phyloP scores from a whole-genome alignment of 53 echinoderm and acorn worm genomes.

The Paelopatides confundens region DNA sequence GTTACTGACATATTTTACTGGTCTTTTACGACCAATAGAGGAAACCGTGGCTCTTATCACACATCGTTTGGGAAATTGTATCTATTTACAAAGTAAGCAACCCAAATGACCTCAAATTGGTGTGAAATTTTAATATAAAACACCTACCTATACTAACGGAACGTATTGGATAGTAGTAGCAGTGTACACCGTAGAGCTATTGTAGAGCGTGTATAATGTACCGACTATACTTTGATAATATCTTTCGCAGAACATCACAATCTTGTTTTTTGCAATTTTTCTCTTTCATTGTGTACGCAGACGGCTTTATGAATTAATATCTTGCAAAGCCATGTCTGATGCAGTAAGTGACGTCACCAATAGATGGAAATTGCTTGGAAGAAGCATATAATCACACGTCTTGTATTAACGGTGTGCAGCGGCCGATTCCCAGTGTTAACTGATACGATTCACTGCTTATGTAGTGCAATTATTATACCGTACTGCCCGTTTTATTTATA shows the following conservation, averaged over 20 bases:
- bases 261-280: neutral
- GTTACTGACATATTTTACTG: neutral
- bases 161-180: too few relatives aligned
- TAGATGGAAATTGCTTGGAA: neutral
- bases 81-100: slow-evolving; percentile 33
- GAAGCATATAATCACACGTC: too few relatives aligned
- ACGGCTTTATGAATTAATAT: neutral
- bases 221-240: neutral
- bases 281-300: neutral
- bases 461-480: neutral
- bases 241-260: neutral
- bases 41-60: neutral
- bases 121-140: neutral
- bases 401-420: neutral
- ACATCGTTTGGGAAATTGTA: neutral
- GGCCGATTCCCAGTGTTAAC: neutral
- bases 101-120: neutral
- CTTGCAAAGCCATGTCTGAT: neutral
- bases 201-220: too few relatives aligned
- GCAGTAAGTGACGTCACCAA: slow-evolving; percentile 1
- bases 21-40: neutral
- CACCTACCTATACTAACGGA: too few relatives aligned
- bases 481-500: too few relatives aligned
- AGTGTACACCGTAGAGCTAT: too few relatives aligned
- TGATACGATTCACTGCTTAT: neutral